A percentile compares a stretch with the other conserved stretches of the same genome.
phyloP scores from a whole-genome alignment of 2,888 invertebrate genomes.

The Encarsia formosa region DNA sequence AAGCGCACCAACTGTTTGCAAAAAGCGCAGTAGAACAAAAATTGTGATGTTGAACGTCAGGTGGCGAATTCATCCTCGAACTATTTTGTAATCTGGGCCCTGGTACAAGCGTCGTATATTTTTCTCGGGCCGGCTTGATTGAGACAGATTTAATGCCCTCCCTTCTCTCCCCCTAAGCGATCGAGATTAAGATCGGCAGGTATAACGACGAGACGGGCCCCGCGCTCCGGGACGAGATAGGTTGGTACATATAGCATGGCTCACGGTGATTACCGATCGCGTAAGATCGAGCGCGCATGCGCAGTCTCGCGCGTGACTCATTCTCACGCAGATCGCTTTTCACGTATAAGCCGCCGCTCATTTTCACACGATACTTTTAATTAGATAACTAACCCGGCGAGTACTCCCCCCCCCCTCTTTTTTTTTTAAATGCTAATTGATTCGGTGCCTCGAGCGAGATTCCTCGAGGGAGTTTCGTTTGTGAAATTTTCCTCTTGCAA shows the following conservation, averaged over 20 bases:
- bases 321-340: conserved; percentile 32
- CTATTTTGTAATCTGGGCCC: too few species aligned
- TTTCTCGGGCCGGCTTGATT: conserved; percentile 19
- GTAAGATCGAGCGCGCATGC: conserved; percentile 22
- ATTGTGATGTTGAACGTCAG: too few species aligned
- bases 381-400: conserved; percentile 13
- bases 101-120: too few species aligned
- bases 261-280: conserved; percentile 28
- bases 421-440: too few species aligned
- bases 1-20: too few species aligned
- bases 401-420: not conserved
- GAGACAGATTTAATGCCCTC: conserved; percentile 25
- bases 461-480: too few species aligned
- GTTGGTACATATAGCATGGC: not conserved
- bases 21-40: too few species aligned
- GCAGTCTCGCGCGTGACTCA: conserved; percentile 27
- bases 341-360: not conserved
- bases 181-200: conserved; percentile 25
- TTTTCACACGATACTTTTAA: conserved; percentile 27
- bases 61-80: too few species aligned
- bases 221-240: not conserved
- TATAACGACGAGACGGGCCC: conserved; percentile 2
- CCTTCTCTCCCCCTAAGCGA: not conserved
- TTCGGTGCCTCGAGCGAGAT: too few species aligned
- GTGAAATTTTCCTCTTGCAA: too few species aligned